These are phyloP conservation scores for Chaunax sp. DNA, from an alignment of 2,797 vertebrate genomes.

Conservation along the genomic window DNA sequence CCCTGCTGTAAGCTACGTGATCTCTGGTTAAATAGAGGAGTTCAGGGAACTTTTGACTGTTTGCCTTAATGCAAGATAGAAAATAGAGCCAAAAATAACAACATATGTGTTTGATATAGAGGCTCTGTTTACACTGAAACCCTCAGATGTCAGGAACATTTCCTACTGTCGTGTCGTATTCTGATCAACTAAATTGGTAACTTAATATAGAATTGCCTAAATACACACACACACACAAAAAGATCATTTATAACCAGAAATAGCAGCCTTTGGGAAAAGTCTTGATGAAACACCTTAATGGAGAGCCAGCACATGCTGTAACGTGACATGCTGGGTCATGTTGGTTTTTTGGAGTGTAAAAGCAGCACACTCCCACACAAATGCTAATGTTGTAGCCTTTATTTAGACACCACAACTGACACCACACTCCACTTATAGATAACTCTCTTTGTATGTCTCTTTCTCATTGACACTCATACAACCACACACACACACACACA, in stretches of 20 bases:
- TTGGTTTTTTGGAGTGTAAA: conserved; percentile 14
- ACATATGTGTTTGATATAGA: neutral
- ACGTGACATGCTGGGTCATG: neutral
- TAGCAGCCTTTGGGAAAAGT: neutral
- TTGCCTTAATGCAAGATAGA: conserved; percentile 3
- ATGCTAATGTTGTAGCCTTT: conserved; percentile 62
- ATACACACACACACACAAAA: neutral
- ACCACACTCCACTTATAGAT: conserved; percentile 29
- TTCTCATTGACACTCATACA: neutral
- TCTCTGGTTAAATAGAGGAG: conserved; percentile 38
- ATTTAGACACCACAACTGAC: conserved; percentile 70
- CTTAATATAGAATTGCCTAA: neutral
- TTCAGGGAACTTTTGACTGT: conserved; percentile 37
- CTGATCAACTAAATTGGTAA: neutral
- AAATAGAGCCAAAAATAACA: conserved; percentile 36
- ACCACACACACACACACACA: neutral
- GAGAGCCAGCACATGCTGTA: neutral
- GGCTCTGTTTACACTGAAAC: conserved; percentile 1
- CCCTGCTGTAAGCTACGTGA: conserved; percentile 4
- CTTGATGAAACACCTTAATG: neutral
- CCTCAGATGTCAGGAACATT: neutral
- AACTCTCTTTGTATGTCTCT: conserved; percentile 21
- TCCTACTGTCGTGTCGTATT: neutral
- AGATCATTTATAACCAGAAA: neutral
- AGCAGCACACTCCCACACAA: conserved; percentile 1